phyloP scores from a whole-genome alignment of 1,140 invertebrate species.

The Bombus confusus region DNA sequence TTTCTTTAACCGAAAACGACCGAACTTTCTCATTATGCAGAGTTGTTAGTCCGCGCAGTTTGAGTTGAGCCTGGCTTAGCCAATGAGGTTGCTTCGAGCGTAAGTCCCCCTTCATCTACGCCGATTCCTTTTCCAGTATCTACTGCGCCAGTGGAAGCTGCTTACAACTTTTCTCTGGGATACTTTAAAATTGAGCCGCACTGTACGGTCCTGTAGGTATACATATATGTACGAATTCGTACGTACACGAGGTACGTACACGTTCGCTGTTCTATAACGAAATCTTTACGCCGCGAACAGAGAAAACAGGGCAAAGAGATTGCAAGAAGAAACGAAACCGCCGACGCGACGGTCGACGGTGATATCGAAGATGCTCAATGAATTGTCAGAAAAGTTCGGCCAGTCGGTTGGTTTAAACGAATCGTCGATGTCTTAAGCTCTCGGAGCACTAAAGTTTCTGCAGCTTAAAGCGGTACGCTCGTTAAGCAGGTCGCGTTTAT shows the following conservation, averaged over 20 bases:
- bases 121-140: slow-evolving; percentile 51
- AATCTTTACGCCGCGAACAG: not conserved
- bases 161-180: slow-evolving; percentile 68
- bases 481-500: slow-evolving; percentile 51
- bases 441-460: slow-evolving; percentile 36
- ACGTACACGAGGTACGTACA: not conserved
- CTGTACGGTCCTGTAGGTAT: not conserved
- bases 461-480: slow-evolving; percentile 53
- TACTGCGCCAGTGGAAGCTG: slow-evolving; percentile 59
- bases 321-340: not conserved
- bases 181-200: slow-evolving; percentile 66
- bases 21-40: slow-evolving; percentile 70
- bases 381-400: slow-evolving; percentile 65
- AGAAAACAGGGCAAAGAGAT: not conserved
- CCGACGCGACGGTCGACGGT: not conserved
- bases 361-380: slow-evolving; percentile 18
- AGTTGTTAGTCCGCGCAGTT: slow-evolving; percentile 68
- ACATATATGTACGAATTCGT: too few relatives aligned
- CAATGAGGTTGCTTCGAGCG: slow-evolving; percentile 57
- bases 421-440: slow-evolving; percentile 52
- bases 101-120: slow-evolving; percentile 11
- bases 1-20: slow-evolving; percentile 68
- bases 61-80: slow-evolving; percentile 65
- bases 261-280: not conserved
- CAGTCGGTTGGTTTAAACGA: slow-evolving; percentile 43